Percentiles rank a stretch among this genome's conserved stretches.
Evolutionary conservation across 2,113 vertebrate species (phyloP).

Genomic region (Bufo gargarizans): DNA sequence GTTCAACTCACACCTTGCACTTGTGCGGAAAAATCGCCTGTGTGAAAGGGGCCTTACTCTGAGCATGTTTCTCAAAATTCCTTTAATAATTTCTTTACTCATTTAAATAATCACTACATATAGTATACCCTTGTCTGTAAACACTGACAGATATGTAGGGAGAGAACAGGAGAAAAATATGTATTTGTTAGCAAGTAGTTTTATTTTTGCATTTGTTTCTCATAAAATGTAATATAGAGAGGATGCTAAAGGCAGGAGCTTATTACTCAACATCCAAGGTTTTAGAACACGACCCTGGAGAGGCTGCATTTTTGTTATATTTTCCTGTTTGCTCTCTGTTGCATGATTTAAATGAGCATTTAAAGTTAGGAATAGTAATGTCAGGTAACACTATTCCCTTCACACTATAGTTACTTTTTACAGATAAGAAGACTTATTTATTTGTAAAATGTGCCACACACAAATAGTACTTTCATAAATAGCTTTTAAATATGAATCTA

Average conservation of each 20-base stretch:
- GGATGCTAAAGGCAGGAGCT: conserved; percentile 33
- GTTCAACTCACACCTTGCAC: no score
- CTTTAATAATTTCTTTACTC: background rate
- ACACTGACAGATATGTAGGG: background rate
- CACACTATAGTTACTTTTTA: conserved; percentile 35
- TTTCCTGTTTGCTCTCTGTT: conserved; percentile 29
- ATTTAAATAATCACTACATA: background rate
- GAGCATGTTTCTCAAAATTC: no score
- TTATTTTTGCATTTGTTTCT: conserved; percentile 36
- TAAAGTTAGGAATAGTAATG: conserved; percentile 39
- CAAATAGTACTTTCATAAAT: conserved; percentile 54
- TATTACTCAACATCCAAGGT: conserved; percentile 30
- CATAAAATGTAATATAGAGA: conserved; percentile 10
- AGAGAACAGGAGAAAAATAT: background rate
- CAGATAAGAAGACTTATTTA: conserved; percentile 46
- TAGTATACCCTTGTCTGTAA: background rate
- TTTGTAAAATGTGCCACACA: conserved; percentile 42
- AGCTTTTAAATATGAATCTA: conserved; percentile 48
- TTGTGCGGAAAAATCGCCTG: no score
- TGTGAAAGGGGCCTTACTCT: no score
- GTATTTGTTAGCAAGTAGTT: conserved; percentile 23
- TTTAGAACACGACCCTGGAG: conserved; percentile 20
- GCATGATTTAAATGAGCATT: conserved; percentile 40
- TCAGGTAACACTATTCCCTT: conserved; percentile 30
- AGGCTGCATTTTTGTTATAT: conserved; percentile 8